These are phyloP conservation scores for Holotrichia oblita DNA, from an alignment of 1,140 invertebrate species.

Conservation along the genomic window DNA sequence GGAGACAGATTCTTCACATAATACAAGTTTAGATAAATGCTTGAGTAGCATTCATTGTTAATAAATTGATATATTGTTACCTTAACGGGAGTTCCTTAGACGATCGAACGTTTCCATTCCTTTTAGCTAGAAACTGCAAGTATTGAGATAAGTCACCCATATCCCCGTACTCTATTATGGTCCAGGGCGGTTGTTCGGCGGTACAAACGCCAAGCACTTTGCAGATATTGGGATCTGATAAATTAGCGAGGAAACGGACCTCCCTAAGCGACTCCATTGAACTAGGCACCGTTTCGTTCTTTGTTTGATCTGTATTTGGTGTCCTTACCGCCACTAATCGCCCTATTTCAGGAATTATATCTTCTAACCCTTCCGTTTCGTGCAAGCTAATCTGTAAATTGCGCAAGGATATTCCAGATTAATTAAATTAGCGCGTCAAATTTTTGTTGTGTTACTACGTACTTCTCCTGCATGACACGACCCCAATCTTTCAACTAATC, in stretches of 20 bases:
- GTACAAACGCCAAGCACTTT: slow-evolving; percentile 76
- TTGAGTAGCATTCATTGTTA: not conserved
- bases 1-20: no score
- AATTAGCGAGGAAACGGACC: slow-evolving; percentile 75
- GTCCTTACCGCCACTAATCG: slow-evolving; percentile 66
- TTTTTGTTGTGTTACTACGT: slow-evolving; percentile 47
- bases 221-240: slow-evolving; percentile 80
- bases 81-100: slow-evolving; percentile 56
- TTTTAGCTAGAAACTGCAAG: slow-evolving; percentile 65
- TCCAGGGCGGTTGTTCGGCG: slow-evolving; percentile 71
- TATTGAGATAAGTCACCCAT: slow-evolving; percentile 84
- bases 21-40: no score
- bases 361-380: slow-evolving; percentile 65
- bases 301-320: slow-evolving; percentile 53
- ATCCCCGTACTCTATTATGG: slow-evolving; percentile 82
- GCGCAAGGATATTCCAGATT: slow-evolving; percentile 34
- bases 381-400: slow-evolving; percentile 65
- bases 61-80: slow-evolving; percentile 47
- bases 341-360: slow-evolving; percentile 60
- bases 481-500: slow-evolving; percentile 76
- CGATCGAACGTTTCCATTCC: slow-evolving; percentile 55
- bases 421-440: slow-evolving; percentile 15
- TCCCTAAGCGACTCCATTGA: slow-evolving; percentile 68
- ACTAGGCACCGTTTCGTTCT: slow-evolving; percentile 55
- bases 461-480: slow-evolving; percentile 81